Percentiles rank a stretch among this genome's conserved stretches.
Evolutionary conservation across 2,113 vertebrate genomes (phyloP).

Genomic region (Bubo blakistoni): DNA sequence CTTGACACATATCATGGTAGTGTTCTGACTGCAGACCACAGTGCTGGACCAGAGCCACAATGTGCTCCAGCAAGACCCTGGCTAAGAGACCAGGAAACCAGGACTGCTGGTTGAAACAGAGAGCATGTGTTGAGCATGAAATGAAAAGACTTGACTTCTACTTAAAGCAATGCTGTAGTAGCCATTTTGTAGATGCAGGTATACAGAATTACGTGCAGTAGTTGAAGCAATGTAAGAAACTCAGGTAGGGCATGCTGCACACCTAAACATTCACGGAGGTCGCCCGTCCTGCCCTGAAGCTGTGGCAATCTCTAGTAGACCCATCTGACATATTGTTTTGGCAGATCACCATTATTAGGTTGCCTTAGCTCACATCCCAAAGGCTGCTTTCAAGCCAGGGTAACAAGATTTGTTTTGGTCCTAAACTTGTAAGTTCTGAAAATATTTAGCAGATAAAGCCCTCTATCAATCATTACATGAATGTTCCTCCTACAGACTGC

Average conservation of each 20-base stretch:
- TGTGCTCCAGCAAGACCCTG: fast-evolving
- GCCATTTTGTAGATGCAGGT: neutral
- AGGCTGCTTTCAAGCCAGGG: neutral
- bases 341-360: neutral
- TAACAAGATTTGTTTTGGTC: neutral
- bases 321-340: neutral
- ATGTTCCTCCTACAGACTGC: neutral
- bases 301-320: neutral
- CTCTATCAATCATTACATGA: neutral
- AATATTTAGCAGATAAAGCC: neutral
- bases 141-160: neutral
- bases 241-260: neutral
- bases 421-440: neutral
- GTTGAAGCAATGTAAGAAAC: neutral
- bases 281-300: fast-evolving
- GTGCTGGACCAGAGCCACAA: neutral
- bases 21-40: too few relatives aligned
- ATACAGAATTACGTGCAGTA: neutral
- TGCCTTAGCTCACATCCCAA: neutral
- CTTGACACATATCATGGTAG: fast-evolving
- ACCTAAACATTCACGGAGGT: neutral
- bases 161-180: neutral
- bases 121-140: neutral
- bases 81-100: neutral
- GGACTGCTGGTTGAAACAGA: neutral